phyloP scores from a whole-genome alignment of 2,113 vertebrate species.

The Tetrao urogallus region DNA sequence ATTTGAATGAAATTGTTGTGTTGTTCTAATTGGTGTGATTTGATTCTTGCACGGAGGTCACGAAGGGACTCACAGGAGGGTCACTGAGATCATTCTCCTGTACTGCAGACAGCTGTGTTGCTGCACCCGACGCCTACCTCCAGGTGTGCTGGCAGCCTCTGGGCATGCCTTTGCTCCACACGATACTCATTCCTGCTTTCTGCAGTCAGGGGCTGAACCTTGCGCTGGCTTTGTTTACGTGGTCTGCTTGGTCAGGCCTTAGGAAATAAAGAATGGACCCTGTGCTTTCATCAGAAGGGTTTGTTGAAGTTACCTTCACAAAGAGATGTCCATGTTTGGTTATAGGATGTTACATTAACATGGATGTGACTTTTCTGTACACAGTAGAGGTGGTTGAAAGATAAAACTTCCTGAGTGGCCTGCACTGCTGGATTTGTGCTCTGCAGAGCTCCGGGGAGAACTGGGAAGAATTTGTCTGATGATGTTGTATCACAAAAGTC shows the following conservation, averaged over 20 bases:
- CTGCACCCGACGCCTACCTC: background rate
- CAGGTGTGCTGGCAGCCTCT: background rate
- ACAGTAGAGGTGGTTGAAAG: background rate
- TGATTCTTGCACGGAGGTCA: background rate
- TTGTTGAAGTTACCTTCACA: background rate
- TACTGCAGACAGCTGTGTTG: background rate
- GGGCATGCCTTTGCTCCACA: background rate
- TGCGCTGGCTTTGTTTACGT: accelerated
- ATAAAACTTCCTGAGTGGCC: background rate
- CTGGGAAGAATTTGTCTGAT: background rate
- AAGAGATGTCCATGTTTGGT: background rate
- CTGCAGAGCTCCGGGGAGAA: background rate
- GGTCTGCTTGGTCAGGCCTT: background rate
- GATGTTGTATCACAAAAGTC: background rate
- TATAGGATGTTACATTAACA: background rate
- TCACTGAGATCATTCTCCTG: background rate
- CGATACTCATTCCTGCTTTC: background rate
- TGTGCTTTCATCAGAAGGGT: background rate
- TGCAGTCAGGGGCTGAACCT: background rate
- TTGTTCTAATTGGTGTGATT: background rate
- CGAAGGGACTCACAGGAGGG: background rate
- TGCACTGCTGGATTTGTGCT: background rate
- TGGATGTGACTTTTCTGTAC: background rate
- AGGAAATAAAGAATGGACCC: background rate
- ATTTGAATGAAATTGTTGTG: background rate